Evolutionary conservation across 1,140 invertebrate genomes (phyloP).

Genomic region (Megalonaias nervosa): DNA sequence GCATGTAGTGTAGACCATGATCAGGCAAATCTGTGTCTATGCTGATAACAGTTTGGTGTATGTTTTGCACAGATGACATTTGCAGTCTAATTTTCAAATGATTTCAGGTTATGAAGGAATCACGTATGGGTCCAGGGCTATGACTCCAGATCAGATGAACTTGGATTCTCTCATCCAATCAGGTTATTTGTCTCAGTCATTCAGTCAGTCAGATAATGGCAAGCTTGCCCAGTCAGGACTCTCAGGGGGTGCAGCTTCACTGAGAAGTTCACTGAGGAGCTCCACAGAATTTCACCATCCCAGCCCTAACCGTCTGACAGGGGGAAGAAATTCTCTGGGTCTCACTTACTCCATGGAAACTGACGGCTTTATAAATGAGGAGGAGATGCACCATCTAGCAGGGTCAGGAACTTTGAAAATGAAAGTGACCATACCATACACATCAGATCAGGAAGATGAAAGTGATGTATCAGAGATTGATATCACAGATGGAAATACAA

Average conservation of each 20-base stretch:
- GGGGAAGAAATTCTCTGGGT: slow-evolving; percentile 38
- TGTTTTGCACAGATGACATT: too few relatives aligned
- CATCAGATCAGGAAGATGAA: slow-evolving; percentile 39
- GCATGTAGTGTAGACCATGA: too few relatives aligned
- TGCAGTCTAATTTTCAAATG: too few relatives aligned
- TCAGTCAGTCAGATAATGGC: slow-evolving; percentile 54
- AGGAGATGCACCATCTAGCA: slow-evolving; percentile 37
- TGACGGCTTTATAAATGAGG: slow-evolving; percentile 32
- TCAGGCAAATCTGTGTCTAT: too few relatives aligned
- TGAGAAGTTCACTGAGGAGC: slow-evolving; percentile 32
- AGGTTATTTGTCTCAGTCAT: slow-evolving; percentile 54
- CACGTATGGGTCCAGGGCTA: slow-evolving; percentile 43
- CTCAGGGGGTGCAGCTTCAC: slow-evolving; percentile 4
- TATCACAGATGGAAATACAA: slow-evolving; percentile 41
- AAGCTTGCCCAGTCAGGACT: slow-evolving; percentile 46
- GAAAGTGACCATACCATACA: slow-evolving; percentile 56
- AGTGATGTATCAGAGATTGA: slow-evolving; percentile 58
- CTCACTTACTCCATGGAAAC: slow-evolving; percentile 58
- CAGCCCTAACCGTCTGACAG: not conserved
- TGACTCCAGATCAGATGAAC: slow-evolving; percentile 65
- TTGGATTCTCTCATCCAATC: slow-evolving; percentile 59
- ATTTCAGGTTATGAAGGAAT: slow-evolving; percentile 23
- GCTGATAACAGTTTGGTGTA: slow-evolving; percentile 1
- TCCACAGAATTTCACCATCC: not conserved
- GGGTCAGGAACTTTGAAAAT: slow-evolving; percentile 44